A percentile compares a stretch with the other conserved stretches of the same genome.
Conservation (phyloP, 2,888 invertebrate species). For the Muschampia plurimacula region DNA sequence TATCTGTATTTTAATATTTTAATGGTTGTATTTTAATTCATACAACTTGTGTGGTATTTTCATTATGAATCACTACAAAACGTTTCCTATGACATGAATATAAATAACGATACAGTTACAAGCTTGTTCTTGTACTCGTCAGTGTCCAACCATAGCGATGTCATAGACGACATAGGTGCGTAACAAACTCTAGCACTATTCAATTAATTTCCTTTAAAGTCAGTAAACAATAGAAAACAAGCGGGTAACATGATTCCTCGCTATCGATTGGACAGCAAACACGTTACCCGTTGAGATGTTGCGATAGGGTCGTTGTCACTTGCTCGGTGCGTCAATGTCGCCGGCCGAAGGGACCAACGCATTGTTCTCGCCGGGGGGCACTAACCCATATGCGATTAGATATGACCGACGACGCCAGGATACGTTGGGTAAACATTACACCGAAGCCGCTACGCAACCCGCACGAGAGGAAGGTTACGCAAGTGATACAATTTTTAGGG, state of each 20-base stretch:
- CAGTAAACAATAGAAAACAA: conserved; percentile 13
- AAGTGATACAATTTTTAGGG: conserved; percentile 15
- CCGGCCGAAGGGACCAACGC: conserved; percentile 74
- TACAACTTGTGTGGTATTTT: no score
- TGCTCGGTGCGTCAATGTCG: conserved; percentile 34
- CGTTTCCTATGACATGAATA: no score
- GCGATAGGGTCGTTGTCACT: conserved; percentile 53
- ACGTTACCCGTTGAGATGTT: conserved; percentile 45
- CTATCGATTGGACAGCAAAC: conserved; percentile 24
- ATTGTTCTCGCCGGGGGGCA: conserved; percentile 83
- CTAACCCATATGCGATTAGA: conserved; percentile 83
- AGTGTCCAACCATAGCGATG: neutral
- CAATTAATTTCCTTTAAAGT: neutral
- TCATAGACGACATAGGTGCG: neutral
- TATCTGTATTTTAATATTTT: no score
- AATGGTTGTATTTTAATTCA: no score
- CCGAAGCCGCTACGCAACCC: conserved; percentile 48
- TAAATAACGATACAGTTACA: no score
- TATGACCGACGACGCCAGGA: conserved; percentile 63
- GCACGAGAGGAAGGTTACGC: conserved; percentile 24
- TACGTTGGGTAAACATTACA: conserved; percentile 59
- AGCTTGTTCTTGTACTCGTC: no score
- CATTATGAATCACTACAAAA: no score
- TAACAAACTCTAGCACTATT: neutral
- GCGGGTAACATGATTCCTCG: conserved; percentile 7